Base-by-base conservation (phyloP, 2,113 vertebrate species). In the Gallinago paraguaiae region DNA sequence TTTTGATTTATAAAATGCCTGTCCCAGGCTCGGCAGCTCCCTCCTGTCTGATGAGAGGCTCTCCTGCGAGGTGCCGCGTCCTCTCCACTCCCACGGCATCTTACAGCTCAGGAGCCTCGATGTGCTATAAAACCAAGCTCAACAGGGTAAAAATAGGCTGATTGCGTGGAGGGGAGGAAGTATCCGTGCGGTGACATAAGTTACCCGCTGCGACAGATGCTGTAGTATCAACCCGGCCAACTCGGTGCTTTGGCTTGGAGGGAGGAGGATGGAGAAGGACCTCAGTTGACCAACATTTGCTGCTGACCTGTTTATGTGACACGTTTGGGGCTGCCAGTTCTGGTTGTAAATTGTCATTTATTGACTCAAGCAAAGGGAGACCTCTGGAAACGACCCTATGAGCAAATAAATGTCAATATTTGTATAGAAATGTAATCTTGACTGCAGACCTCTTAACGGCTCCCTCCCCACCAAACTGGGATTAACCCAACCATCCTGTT, bases 1-100 rank as follows among this genome's bases (percentile, higher is more conserved):
- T 97, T 97, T 97, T 94, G 95, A 92, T 94, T 93, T 96, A 87
- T 91, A 79, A 94, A 93, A 86, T 81, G 93, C 93, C 72, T 92
- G 10, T 90, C 94, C 95, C 83, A 84, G 95, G 88, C 94, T 96
- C 96, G 71, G 93, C 95, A 93, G 95, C 96, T 95, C 90, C 94
- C 93, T 94, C 90, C 93, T 86, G 85, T 90, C 93, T 91, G 95
- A 76, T 83, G 88, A 71, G 18, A 82, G 78, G 95, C 92, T 92
- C 87, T 95, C 83, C 94, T 86, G 92, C 5, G 64, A 90, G 91
- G 90, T 64, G 96, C 92, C 4, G 77, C 82, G 94, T 93, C 95
- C 87, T 82, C 88, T 95, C 79, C 86, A 37, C 94, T 96, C 96
- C 96, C 86, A 97, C 95, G 81, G 78, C 88, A 95, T 97, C 94